Evolutionary conservation across 2,113 vertebrate genomes (phyloP).

Genomic region (Vulpes lagopus): DNA sequence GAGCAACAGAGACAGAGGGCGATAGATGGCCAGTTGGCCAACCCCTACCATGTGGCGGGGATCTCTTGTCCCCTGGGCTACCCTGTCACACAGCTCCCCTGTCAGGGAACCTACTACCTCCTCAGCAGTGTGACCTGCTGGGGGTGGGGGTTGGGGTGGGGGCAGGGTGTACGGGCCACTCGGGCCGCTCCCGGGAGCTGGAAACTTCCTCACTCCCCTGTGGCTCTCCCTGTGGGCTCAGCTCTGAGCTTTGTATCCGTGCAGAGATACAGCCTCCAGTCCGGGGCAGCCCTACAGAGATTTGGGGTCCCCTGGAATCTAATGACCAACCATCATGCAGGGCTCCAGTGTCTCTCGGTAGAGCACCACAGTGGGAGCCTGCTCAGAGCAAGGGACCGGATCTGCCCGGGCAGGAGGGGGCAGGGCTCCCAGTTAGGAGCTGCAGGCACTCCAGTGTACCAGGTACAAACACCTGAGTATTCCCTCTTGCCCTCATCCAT

Average conservation of each 20-base stretch:
- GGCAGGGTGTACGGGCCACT: not conserved
- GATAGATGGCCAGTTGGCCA: not conserved
- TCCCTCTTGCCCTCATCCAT: not conserved
- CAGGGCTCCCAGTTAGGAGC: not conserved
- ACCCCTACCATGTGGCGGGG: not conserved
- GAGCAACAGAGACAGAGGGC: not conserved
- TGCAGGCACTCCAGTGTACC: not conserved
- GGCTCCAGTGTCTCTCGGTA: not conserved
- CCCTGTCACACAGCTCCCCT: not conserved
- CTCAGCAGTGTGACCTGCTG: not conserved
- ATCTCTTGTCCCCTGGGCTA: not conserved
- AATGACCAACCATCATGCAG: not conserved
- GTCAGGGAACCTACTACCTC: not conserved
- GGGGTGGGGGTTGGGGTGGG: not conserved
- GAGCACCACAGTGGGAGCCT: not conserved
- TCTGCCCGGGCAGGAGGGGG: not conserved
- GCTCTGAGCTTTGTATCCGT: not conserved
- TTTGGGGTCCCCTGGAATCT: not conserved
- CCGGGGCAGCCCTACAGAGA: not conserved
- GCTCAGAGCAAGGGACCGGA: not conserved
- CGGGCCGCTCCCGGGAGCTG: not conserved
- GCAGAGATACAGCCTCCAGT: not conserved
- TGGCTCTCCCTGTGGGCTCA: not conserved
- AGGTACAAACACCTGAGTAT: not conserved
- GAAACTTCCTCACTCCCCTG: not conserved